Percentiles rank a stretch among this genome's conserved stretches.
phyloP scores from a whole-genome alignment of 64 coral and sea anemone species.

The Porites australiensis region DNA sequence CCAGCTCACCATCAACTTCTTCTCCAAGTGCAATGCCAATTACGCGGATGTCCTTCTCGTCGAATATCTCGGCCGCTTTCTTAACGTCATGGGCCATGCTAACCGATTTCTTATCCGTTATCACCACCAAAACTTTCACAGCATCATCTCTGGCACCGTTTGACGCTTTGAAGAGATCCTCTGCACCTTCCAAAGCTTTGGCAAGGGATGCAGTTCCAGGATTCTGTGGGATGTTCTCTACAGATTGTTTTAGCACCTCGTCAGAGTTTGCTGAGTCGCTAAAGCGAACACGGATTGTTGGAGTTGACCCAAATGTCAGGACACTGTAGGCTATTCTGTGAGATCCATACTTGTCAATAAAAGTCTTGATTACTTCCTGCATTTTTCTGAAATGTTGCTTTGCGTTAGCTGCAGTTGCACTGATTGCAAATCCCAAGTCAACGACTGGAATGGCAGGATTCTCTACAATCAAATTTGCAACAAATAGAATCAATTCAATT shows the following conservation, averaged over 20 bases:
- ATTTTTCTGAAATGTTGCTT: conserved; percentile 51
- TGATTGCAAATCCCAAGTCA: conserved; percentile 73
- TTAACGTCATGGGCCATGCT: conserved; percentile 29
- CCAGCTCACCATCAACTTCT: conserved; percentile 52
- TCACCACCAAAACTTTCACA: conserved; percentile 72
- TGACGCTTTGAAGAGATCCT: conserved; percentile 62
- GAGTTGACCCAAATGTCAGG: conserved; percentile 59
- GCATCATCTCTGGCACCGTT: conserved; percentile 41
- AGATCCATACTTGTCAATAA: conserved; percentile 56
- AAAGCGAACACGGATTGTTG: conserved; percentile 27
- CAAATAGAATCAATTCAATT: too few relatives aligned
- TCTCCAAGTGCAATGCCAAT: conserved; percentile 72
- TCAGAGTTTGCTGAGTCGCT: not conserved
- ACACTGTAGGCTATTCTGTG: conserved; percentile 54
- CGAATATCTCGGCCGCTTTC: conserved; percentile 32
- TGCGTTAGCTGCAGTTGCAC: conserved; percentile 48
- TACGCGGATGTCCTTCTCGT: conserved; percentile 53
- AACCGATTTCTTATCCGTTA: conserved; percentile 66
- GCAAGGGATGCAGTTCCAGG: conserved; percentile 60
- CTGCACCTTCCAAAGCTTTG: conserved; percentile 78
- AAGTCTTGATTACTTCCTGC: conserved; percentile 57
- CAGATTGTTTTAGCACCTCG: conserved; percentile 10
- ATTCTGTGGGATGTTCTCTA: conserved; percentile 57
- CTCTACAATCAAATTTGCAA: conserved; percentile 13
- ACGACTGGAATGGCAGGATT: conserved; percentile 43